phyloP scores from a whole-genome alignment of 2,888 invertebrate genomes.

The Pachydiplax longipennis region DNA sequence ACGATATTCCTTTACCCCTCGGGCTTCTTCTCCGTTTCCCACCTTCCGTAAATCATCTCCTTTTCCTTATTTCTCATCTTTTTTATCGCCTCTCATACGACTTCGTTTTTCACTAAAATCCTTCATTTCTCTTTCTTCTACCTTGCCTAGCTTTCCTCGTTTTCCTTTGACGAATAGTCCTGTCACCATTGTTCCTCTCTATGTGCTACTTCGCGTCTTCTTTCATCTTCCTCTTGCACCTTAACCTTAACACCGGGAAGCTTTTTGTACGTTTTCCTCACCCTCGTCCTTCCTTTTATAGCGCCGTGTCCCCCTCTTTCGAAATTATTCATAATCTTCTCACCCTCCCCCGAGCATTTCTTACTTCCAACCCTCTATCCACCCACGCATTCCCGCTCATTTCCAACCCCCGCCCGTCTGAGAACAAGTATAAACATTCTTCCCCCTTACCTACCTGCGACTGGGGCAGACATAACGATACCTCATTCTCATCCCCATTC shows the following conservation, averaged over 20 bases:
- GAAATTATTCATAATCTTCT: conserved; percentile 6
- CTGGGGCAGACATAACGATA: neutral
- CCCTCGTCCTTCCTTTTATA: neutral
- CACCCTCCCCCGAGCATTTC: neutral
- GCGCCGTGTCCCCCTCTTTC: neutral
- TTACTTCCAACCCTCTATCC: neutral
- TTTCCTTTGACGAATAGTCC: neutral
- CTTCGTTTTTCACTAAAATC: conserved; percentile 18
- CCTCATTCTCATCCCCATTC: neutral
- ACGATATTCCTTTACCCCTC: neutral
- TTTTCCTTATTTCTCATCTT: neutral
- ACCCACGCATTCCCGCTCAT: neutral
- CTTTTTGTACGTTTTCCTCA: neutral
- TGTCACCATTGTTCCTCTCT: neutral
- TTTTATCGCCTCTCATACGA: neutral
- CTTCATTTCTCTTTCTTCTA: neutral
- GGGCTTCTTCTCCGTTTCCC: neutral
- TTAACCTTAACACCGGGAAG: neutral
- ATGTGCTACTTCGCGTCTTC: neutral
- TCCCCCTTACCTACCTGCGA: conserved; percentile 5
- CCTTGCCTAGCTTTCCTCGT: neutral
- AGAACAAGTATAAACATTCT: neutral
- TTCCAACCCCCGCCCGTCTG: neutral
- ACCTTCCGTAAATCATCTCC: conserved; percentile 8
- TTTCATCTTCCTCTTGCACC: neutral